phyloP scores from a whole-genome alignment of 1,140 invertebrate genomes.

The Paraescarpia echinospica region DNA sequence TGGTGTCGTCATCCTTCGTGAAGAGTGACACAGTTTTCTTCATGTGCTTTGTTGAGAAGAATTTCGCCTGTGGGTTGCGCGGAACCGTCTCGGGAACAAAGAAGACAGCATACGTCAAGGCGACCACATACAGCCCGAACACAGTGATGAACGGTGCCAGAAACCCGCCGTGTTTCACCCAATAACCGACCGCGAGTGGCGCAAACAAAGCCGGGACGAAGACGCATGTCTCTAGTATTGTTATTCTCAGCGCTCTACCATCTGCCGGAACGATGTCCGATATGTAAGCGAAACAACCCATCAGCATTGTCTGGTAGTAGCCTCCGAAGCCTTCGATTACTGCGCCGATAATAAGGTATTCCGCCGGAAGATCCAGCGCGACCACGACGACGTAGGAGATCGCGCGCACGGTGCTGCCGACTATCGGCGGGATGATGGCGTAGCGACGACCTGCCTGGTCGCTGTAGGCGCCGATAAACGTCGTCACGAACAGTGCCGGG shows the following conservation, averaged over 20 bases:
- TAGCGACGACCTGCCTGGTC: conserved; percentile 21
- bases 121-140: background rate
- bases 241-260: conserved; percentile 13
- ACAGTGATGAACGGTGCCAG: background rate
- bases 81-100: conserved; percentile 19
- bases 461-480: conserved; percentile 22
- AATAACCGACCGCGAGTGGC: background rate
- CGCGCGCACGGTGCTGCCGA: conserved; percentile 14
- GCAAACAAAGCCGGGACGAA: background rate
- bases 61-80: background rate
- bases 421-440: conserved; percentile 25
- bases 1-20: background rate
- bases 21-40: background rate
- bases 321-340: conserved; percentile 18
- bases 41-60: conserved; percentile 13
- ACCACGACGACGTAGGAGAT: conserved; percentile 19
- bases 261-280: conserved; percentile 16
- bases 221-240: conserved; percentile 16
- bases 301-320: conserved; percentile 12
- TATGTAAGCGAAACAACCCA: conserved; percentile 24
- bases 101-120: background rate
- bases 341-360: conserved; percentile 10
- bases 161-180: background rate
- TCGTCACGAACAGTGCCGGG: conserved; percentile 20
- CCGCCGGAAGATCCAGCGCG: conserved; percentile 1